phyloP scores from a whole-genome alignment of 2,113 vertebrate species.

The Oxyruncus cristatus region DNA sequence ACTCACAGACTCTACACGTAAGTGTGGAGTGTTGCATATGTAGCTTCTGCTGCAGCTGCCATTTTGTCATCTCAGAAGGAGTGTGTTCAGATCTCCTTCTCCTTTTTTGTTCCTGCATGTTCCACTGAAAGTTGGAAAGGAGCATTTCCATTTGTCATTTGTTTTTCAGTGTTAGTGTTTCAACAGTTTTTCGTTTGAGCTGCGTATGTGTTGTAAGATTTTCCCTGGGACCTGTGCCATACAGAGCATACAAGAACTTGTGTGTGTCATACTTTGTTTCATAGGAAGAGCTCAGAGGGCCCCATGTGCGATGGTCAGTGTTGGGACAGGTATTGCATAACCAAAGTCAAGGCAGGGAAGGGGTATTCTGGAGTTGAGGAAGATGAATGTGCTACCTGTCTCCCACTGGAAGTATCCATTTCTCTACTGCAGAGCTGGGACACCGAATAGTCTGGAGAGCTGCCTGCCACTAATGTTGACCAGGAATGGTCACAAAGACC shows the following conservation, averaged over 20 bases:
- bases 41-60: not conserved
- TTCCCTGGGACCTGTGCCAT: not conserved
- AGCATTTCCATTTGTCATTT: not conserved
- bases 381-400: not conserved
- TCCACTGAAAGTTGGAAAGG: not conserved
- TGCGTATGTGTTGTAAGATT: not conserved
- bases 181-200: not conserved
- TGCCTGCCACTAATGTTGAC: rapidly evolving
- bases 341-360: not conserved
- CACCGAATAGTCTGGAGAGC: not conserved
- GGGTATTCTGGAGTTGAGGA: not conserved
- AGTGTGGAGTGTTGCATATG: not conserved
- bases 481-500: not conserved
- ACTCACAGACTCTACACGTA: not conserved
- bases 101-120: not conserved
- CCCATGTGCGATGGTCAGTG: not conserved
- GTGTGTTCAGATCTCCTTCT: not conserved
- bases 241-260: not conserved
- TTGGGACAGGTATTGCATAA: not conserved
- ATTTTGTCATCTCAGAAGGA: not conserved
- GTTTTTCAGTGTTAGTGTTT: not conserved
- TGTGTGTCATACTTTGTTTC: not conserved
- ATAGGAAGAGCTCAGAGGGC: not conserved
- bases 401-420: not conserved
- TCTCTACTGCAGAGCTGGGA: not conserved